Percentiles rank a stretch among this genome's conserved stretches.
Conservation (phyloP, 2,113 vertebrate genomes). For the Morone saxatilis region DNA sequence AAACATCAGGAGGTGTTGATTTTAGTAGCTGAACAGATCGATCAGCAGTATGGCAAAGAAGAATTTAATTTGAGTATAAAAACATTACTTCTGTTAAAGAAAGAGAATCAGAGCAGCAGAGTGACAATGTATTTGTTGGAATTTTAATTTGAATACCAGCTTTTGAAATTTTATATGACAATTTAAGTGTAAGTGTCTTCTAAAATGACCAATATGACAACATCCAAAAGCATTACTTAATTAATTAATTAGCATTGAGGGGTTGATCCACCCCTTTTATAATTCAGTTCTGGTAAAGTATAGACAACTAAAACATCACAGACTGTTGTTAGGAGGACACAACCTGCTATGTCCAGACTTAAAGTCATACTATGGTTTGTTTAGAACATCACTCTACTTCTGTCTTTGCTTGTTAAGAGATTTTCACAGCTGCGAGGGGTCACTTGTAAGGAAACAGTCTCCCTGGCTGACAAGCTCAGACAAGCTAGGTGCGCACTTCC, state of each 20-base stretch:
- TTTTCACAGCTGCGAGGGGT: neutral
- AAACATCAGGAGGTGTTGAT: too few relatives aligned
- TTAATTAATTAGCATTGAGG: neutral
- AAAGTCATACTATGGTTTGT: neutral
- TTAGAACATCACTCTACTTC: neutral
- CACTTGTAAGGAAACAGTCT: neutral
- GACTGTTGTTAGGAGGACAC: too few relatives aligned
- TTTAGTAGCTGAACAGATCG: too few relatives aligned
- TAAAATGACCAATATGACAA: too few relatives aligned
- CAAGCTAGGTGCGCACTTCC: neutral
- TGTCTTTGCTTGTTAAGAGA: neutral
- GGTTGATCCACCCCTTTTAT: neutral
- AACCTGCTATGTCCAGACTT: too few relatives aligned
- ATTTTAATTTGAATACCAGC: neutral
- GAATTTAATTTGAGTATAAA: neutral
- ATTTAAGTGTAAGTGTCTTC: neutral
- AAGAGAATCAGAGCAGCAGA: neutral
- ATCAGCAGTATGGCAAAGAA: too few relatives aligned
- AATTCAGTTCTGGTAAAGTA: neutral
- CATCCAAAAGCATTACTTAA: too few relatives aligned
- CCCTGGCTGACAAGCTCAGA: neutral
- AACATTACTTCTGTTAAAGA: neutral
- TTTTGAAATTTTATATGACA: too few relatives aligned
- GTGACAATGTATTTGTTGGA: neutral
- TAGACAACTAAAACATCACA: too few relatives aligned